Evolutionary conservation across 1,140 invertebrate species (phyloP).

Genomic region (Achatina immaculata): DNA sequence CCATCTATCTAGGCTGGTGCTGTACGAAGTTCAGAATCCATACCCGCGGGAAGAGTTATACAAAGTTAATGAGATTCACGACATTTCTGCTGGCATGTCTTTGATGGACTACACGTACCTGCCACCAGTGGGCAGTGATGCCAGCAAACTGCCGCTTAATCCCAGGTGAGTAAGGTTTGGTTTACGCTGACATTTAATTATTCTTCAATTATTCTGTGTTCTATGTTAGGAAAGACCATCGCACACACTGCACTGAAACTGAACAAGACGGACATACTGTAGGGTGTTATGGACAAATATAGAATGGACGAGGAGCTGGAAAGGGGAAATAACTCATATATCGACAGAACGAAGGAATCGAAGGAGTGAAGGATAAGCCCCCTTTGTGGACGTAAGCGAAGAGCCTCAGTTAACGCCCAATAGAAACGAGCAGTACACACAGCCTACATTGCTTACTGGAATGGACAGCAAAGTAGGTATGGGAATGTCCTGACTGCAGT

Average conservation of each 20-base stretch:
- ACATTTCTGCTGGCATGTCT: conserved; percentile 15
- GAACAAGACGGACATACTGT: background rate
- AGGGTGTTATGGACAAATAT: background rate
- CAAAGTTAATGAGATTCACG: conserved; percentile 27
- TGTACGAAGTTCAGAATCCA: conserved; percentile 2
- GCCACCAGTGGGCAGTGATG: background rate
- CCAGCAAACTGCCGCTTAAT: background rate
- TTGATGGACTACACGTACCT: conserved; percentile 10
- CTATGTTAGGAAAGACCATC: no score
- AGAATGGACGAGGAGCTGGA: background rate
- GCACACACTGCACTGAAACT: background rate
- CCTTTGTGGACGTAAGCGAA: no score
- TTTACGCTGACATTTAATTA: background rate
- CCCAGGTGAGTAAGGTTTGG: conserved; percentile 8
- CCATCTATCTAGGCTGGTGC: background rate
- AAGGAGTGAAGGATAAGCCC: no score
- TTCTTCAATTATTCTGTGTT: no score
- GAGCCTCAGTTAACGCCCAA: no score
- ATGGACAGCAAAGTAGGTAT: no score
- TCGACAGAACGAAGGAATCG: background rate
- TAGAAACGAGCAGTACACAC: no score
- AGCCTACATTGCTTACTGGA: no score
- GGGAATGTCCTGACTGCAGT: no score
- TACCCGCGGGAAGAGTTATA: conserved; percentile 11
- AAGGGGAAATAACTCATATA: background rate